phyloP scores from a whole-genome alignment of 23 tunicate genomes.

The Halocynthia roretzi region DNA sequence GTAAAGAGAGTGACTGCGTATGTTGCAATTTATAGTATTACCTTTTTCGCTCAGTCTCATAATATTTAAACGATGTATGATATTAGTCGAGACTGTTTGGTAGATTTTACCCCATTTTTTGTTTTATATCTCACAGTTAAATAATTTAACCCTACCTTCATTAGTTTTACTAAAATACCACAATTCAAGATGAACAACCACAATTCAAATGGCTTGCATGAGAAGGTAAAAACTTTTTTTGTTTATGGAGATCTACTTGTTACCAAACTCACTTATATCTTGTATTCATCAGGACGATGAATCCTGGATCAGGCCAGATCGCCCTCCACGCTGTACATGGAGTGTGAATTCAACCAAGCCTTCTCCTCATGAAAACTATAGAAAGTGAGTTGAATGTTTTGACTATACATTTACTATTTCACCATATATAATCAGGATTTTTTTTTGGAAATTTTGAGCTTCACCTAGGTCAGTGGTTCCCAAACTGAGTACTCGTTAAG shows the following conservation, averaged over 20 bases:
- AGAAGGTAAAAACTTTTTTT: not conserved
- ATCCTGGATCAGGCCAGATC: constrained; percentile 76
- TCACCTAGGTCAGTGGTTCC: no score
- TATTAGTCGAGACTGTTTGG: no score
- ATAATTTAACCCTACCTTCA: no score
- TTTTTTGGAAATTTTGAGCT: not conserved
- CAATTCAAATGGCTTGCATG: not conserved
- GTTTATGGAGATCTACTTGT: not conserved
- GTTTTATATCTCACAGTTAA: no score
- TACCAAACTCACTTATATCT: not conserved
- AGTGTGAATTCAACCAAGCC: constrained; percentile 5
- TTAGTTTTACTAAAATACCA: no score
- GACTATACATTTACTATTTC: not conserved
- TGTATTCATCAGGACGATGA: constrained; percentile 19
- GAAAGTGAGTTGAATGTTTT: constrained; percentile 37
- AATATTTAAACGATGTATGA: no score
- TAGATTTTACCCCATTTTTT: no score
- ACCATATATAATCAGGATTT: not conserved
- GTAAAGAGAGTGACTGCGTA: no score
- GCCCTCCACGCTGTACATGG: constrained; percentile 80
- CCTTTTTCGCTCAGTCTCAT: no score
- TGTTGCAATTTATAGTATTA: no score
- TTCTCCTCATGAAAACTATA: constrained; percentile 49
- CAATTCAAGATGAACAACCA: not conserved
- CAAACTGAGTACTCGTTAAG: no score